These are phyloP conservation scores for Camelus bactrianus DNA, from an alignment of 2,113 vertebrate genomes.

Conservation along the genomic window DNA sequence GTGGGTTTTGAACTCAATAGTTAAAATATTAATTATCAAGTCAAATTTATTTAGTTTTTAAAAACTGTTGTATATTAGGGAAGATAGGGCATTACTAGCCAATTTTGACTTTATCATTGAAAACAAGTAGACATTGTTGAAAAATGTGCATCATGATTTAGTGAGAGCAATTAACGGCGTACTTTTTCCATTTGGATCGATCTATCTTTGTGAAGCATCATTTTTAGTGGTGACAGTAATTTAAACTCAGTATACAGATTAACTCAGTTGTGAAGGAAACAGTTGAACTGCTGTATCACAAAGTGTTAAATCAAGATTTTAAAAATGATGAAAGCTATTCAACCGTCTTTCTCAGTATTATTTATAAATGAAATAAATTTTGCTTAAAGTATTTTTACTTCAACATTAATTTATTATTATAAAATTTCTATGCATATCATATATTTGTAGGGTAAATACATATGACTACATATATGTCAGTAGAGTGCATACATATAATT, in stretches of 20 bases:
- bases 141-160: not conserved
- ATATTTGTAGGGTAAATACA: not conserved
- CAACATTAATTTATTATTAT: not conserved
- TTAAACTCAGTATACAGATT: not conserved
- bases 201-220: not conserved
- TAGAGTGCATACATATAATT: not conserved
- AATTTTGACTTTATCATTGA: not conserved
- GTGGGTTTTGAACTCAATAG: not conserved
- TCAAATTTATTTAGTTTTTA: not conserved
- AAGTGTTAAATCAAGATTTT: conserved; percentile 13
- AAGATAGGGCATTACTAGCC: not conserved
- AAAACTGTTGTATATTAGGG: not conserved
- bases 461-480: not conserved
- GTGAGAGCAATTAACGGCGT: not conserved
- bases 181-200: not conserved
- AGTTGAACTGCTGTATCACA: not conserved
- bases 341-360: not conserved
- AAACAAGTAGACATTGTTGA: not conserved
- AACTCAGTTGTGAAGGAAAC: not conserved
- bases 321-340: not conserved
- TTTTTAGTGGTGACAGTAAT: not conserved
- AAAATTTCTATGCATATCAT: not conserved
- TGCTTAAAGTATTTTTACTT: not conserved
- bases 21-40: conserved; percentile 8
- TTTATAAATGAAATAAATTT: conserved; percentile 30